Evolutionary conservation across 2,113 vertebrate species (phyloP), one percentile per base, ranked within the genome.

Genomic region (Ophiodon elongatus): DNA sequence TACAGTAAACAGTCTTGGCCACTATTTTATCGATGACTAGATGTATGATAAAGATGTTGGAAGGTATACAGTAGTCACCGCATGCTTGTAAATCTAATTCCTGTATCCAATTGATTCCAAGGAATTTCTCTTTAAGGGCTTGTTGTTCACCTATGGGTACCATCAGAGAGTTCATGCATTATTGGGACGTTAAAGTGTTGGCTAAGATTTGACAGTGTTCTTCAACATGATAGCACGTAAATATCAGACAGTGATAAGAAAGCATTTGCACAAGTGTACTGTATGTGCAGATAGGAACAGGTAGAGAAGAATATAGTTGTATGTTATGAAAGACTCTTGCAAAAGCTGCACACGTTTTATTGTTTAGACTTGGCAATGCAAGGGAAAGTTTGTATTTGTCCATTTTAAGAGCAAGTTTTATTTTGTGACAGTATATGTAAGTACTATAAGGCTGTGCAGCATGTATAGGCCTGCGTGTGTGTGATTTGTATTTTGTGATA

Each of bases 171-270:
- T 47, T 45, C 31, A 25, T 37, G 33, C 6, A 15, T 52, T 73
- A 4, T 17, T 21, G 14, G n/a, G 74, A 79, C 17, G 27, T 43
- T 33, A 57, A 76, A 15, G 19, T 41, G 8, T n/a, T n/a, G 21
- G 33, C 52, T 13, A 73, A 31, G 35, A 64, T 52, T 35, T 68
- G 27, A 57, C 27, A 27, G 50, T 19, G 31, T 56, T 70, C 50
- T 74, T 43, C n/a, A 52, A 31, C 35, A n/a, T 11, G 25, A 43
- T 64, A 15, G 14, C 7, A n/a, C 15, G 10, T 25, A n/a, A 5
- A 43, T 70, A 31, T 78, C 50, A 29, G 17, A 57, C 47, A 62
- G 63, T 52, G 50, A 43, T 56, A 25, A 67, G 17, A 15, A 50
- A 33, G 27, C 8, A 6, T 43, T 27, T 71, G 47, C 11, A 6